phyloP scores from a whole-genome alignment of 2,888 invertebrate genomes.

The Cactoblastis cactorum region DNA sequence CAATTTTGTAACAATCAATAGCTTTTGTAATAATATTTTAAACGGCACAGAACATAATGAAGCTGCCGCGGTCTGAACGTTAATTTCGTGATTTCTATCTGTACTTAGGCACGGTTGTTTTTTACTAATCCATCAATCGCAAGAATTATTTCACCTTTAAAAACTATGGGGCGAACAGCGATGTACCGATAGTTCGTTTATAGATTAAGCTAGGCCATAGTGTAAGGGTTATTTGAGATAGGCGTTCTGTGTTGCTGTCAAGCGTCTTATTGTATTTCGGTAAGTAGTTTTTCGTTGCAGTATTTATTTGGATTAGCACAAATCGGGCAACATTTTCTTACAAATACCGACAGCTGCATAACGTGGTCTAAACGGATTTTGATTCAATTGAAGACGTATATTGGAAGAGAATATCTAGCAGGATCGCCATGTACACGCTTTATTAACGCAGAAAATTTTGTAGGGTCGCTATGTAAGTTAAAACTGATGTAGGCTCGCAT shows the following conservation, averaged over 20 bases:
- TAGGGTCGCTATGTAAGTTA: too few relatives aligned
- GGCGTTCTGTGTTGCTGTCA: constrained; percentile 65
- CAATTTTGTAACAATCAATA: constrained; percentile 1
- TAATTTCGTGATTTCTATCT: background rate
- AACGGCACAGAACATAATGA: constrained; percentile 1
- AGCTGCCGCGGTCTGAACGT: background rate
- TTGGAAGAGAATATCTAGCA: too few relatives aligned
- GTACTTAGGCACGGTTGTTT: constrained; percentile 8
- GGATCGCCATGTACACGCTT: too few relatives aligned
- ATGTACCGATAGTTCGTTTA: constrained; percentile 49
- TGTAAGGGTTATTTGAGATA: constrained; percentile 53
- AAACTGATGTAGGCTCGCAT: background rate
- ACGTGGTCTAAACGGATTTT: background rate
- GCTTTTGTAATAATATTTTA: constrained; percentile 7
- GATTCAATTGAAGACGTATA: too few relatives aligned
- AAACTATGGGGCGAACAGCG: constrained; percentile 25
- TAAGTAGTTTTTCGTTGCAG: constrained; percentile 50
- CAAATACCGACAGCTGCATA: background rate
- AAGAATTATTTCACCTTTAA: background rate
- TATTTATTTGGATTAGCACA: constrained; percentile 59
- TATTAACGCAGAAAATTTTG: too few relatives aligned
- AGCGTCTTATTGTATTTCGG: constrained; percentile 32
- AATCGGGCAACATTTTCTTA: constrained; percentile 16
- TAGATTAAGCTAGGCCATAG: constrained; percentile 66
- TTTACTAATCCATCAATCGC: background rate